These are phyloP conservation scores for Glyphotaelius pellucidus DNA, from an alignment of 2,888 invertebrate genomes.

Conservation along the genomic window DNA sequence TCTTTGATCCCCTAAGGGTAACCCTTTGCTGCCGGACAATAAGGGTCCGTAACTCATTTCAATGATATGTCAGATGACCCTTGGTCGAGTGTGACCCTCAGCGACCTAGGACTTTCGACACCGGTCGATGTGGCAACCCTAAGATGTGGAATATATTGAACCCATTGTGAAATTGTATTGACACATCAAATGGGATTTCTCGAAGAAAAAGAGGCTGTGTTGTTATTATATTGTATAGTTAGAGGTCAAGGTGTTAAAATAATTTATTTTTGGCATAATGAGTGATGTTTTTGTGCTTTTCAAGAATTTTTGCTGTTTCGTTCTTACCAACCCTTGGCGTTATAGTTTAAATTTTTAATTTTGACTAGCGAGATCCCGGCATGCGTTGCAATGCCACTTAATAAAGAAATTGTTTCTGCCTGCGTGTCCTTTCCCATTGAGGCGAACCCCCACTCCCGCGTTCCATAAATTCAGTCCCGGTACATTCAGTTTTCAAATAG, in stretches of 20 bases:
- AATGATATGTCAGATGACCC: constrained; percentile 39
- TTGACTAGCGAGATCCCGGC: no score
- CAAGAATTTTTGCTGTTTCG: no score
- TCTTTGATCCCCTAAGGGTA: neutral
- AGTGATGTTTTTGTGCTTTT: no score
- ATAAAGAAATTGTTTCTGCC: no score
- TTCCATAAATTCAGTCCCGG: no score
- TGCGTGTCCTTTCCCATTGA: no score
- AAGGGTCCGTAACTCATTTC: constrained; percentile 27
- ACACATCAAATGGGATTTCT: constrained; percentile 16
- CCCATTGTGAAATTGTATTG: neutral
- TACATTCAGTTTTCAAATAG: no score
- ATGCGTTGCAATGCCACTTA: no score
- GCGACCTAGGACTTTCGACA: neutral
- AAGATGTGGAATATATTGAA: constrained; percentile 12
- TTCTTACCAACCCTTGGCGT: neutral
- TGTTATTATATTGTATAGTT: neutral
- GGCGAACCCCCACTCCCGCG: no score
- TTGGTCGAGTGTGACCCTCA: neutral
- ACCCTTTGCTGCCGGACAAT: constrained; percentile 28
- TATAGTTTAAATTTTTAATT: neutral
- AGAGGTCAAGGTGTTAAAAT: neutral
- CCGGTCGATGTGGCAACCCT: neutral
- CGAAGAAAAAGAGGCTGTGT: neutral
- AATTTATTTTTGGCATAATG: neutral